Evolutionary conservation across 2,797 vertebrate genomes (phyloP).

Genomic region (Onychomys arenicola): DNA sequence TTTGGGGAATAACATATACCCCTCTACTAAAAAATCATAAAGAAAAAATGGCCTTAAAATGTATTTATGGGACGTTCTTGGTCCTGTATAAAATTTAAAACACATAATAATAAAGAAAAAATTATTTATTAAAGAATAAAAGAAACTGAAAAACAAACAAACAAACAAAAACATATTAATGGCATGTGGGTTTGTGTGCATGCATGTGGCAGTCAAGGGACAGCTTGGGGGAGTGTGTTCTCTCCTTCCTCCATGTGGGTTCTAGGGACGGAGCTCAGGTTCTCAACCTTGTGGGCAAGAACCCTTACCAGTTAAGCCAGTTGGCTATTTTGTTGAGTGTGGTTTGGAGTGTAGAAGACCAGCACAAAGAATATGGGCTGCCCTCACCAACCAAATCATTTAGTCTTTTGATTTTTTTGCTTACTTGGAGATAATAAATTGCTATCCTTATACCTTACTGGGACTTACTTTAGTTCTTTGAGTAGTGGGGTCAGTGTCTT

Average conservation of each 20-base stretch:
- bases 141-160: too few species aligned
- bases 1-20: background rate
- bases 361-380: background rate
- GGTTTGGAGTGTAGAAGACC: background rate
- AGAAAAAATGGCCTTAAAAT: background rate
- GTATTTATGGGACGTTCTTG: background rate
- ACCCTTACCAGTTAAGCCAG: background rate
- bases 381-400: background rate
- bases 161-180: too few species aligned
- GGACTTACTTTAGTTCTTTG: background rate
- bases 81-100: too few species aligned
- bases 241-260: background rate
- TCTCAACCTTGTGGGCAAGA: background rate
- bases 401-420: background rate
- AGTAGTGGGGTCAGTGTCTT: background rate
- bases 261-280: background rate
- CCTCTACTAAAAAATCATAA: background rate
- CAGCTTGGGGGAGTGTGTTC: background rate
- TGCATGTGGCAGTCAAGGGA: background rate
- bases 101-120: too few species aligned
- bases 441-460: background rate
- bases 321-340: background rate
- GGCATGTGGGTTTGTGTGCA: background rate
- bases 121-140: too few species aligned
- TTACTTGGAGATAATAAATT: background rate